Conservation (phyloP, 1,140 invertebrate species). For the Drosophila funebris region DNA sequence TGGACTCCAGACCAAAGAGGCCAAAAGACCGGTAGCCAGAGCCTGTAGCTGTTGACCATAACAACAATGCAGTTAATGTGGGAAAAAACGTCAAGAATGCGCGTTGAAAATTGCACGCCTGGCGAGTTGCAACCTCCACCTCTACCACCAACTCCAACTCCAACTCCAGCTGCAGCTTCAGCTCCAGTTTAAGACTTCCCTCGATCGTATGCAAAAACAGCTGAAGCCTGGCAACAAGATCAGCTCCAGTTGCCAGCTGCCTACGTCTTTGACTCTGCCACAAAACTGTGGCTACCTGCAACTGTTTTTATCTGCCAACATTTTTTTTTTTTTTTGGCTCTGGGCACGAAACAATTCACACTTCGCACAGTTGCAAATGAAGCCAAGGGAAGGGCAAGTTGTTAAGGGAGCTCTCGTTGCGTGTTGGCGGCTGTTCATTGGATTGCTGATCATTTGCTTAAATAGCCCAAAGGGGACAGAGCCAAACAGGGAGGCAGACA, state of each 20-base stretch:
- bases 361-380: conserved; percentile 36
- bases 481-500: background rate
- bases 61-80: conserved; percentile 78
- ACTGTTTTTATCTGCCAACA: conserved; percentile 55
- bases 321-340: conserved; percentile 36
- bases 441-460: conserved; percentile 76
- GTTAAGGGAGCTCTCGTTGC: conserved; percentile 41
- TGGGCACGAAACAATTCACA: conserved; percentile 82
- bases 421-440: conserved; percentile 63
- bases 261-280: background rate
- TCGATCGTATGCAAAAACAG: conserved; percentile 70
- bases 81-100: conserved; percentile 82
- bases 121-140: no score
- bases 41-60: conserved; percentile 33
- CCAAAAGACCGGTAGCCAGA: conserved; percentile 25
- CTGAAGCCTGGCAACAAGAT: conserved; percentile 31
- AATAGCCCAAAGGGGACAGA: conserved; percentile 71
- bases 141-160: no score
- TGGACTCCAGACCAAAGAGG: conserved; percentile 28
- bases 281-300: conserved; percentile 5
- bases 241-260: conserved; percentile 35
- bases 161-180: background rate
- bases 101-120: conserved; percentile 64
- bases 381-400: background rate
- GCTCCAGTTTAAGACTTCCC: background rate